Conservation (phyloP, 2,113 vertebrate species). For the Megalops atlanticus region DNA sequence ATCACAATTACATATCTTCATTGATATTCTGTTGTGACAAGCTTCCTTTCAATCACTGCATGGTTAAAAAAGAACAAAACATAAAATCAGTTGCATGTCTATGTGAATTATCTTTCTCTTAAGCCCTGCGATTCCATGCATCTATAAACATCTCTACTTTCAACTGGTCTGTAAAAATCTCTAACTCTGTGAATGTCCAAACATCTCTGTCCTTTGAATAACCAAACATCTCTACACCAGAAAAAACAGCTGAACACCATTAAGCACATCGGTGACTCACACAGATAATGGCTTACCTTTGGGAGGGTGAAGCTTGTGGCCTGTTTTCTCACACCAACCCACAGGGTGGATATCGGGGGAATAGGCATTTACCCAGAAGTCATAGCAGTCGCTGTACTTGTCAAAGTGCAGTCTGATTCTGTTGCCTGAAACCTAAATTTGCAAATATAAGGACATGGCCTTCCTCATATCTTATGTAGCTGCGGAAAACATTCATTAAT, state of each 20-base stretch:
- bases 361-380: conserved; percentile 84
- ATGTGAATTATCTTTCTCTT: neutral
- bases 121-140: neutral
- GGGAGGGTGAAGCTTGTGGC: conserved; percentile 81
- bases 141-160: neutral
- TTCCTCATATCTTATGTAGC: neutral
- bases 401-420: conserved; percentile 82
- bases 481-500: neutral
- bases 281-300: too few relatives aligned
- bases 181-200: neutral
- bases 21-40: neutral
- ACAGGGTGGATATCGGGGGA: conserved; percentile 82
- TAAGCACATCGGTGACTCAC: too few relatives aligned
- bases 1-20: too few relatives aligned
- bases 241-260: too few relatives aligned
- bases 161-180: neutral
- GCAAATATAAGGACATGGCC: neutral
- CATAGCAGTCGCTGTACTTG: conserved; percentile 79
- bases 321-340: conserved; percentile 85
- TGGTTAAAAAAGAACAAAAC: neutral
- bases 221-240: neutral
- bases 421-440: conserved; percentile 77
- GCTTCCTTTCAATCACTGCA: neutral
- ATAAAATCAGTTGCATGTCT: neutral
- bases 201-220: neutral